phyloP scores from a whole-genome alignment of 2,113 vertebrate genomes.

The Tinamus guttatus region DNA sequence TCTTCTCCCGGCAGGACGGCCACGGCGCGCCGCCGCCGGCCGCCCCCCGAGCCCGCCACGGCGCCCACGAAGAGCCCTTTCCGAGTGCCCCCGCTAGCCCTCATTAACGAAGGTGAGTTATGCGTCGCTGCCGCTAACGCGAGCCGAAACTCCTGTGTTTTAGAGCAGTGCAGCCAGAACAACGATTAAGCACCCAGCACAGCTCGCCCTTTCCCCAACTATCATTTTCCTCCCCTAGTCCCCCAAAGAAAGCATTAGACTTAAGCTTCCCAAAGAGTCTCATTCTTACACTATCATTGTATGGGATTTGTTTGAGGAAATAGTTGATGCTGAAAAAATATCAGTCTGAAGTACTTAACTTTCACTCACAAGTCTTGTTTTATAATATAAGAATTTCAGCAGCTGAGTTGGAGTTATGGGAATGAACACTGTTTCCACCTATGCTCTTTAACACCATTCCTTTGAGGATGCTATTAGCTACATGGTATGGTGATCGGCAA shows the following conservation, averaged over 20 bases:
- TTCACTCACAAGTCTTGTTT: background rate
- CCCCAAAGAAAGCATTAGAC: background rate
- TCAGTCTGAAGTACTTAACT: background rate
- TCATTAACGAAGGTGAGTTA: conserved; percentile 89
- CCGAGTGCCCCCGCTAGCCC: conserved; percentile 85
- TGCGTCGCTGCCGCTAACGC: background rate
- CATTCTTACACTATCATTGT: background rate
- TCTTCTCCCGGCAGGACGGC: conserved; percentile 84
- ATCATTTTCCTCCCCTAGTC: background rate
- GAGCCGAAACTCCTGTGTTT: background rate
- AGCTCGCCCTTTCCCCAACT: background rate
- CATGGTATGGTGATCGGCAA: background rate
- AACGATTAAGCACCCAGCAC: background rate
- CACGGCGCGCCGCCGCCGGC: conserved; percentile 88
- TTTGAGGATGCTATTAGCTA: background rate
- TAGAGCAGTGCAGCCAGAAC: background rate
- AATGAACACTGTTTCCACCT: background rate
- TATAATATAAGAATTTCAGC: background rate
- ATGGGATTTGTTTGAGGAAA: background rate
- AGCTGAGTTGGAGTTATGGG: background rate
- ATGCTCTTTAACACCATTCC: background rate
- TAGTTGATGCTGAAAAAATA: background rate
- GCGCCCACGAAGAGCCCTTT: conserved; percentile 86
- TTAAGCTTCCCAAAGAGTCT: background rate
- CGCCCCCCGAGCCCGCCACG: conserved; percentile 77